phyloP scores from a whole-genome alignment of 2,888 invertebrate species.

The Ormyrus labotus region DNA sequence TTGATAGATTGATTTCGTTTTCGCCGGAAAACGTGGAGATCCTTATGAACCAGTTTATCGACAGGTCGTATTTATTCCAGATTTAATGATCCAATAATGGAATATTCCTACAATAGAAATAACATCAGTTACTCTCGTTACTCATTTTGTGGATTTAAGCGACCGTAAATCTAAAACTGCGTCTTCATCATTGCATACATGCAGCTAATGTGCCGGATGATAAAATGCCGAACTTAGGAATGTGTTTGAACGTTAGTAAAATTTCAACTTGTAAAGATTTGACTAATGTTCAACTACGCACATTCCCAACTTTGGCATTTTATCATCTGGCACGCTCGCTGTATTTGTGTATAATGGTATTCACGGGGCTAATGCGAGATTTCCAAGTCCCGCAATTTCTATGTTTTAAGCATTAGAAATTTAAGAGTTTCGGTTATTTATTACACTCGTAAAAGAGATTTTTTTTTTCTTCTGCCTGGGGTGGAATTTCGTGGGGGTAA shows the following conservation, averaged over 20 bases:
- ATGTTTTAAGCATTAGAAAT: no score
- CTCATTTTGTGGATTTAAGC: not conserved
- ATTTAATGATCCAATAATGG: no score
- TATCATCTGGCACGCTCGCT: conserved; percentile 16
- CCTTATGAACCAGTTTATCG: no score
- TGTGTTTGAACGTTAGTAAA: conserved; percentile 28
- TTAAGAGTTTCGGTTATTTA: not conserved
- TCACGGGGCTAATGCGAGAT: not conserved
- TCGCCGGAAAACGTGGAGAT: no score
- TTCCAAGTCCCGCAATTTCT: no score
- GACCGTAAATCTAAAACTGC: conserved; percentile 11
- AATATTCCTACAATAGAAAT: no score
- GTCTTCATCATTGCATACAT: conserved; percentile 17
- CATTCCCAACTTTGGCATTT: conserved; percentile 35
- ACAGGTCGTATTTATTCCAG: no score
- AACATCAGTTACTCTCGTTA: not conserved
- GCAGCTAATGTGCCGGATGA: conserved; percentile 24
- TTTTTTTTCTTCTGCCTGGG: no score
- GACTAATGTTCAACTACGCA: conserved; percentile 31
- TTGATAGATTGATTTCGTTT: no score
- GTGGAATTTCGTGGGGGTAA: no score
- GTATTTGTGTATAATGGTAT: conserved; percentile 11
- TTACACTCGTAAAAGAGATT: not conserved
- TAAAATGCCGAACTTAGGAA: conserved; percentile 43
- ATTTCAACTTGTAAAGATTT: conserved; percentile 39